phyloP scores from a whole-genome alignment of 2,888 invertebrate genomes.

The Dinocampus coccinellae region DNA sequence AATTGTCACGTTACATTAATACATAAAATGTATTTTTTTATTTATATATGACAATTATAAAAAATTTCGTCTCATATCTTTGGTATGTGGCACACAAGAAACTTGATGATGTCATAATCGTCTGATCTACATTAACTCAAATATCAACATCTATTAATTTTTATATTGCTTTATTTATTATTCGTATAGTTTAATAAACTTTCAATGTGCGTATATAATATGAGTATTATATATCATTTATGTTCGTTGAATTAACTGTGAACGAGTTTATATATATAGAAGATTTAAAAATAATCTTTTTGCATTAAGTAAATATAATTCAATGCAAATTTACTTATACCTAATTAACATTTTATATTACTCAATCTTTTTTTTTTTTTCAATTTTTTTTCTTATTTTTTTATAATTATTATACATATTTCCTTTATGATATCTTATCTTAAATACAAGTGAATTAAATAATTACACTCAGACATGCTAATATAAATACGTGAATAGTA shows the following conservation, averaged over 20 bases:
- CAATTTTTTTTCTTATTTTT: not conserved
- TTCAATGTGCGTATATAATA: too few species aligned
- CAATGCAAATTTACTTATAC: not conserved
- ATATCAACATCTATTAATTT: not conserved
- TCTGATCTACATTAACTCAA: not conserved
- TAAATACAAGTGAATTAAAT: not conserved
- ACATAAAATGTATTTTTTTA: too few species aligned
- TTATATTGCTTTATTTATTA: not conserved
- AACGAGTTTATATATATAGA: not conserved
- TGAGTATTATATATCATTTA: too few species aligned
- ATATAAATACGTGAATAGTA: not conserved
- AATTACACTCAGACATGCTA: not conserved
- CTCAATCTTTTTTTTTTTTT: not conserved
- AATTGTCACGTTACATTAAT: not conserved
- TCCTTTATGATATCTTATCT: not conserved
- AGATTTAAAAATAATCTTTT: not conserved
- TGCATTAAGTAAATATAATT: not conserved
- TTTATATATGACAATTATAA: too few species aligned
- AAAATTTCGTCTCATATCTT: conserved; percentile 42
- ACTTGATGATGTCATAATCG: not conserved
- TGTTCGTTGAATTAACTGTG: too few species aligned
- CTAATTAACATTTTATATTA: not conserved
- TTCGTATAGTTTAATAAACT: too few species aligned
- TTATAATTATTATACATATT: not conserved
- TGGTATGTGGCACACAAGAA: conserved; percentile 48